Evolutionary conservation across 2,113 vertebrate genomes (phyloP), one percentile per base, ranked within the genome.

Genomic region (Syngnathus typhle): DNA sequence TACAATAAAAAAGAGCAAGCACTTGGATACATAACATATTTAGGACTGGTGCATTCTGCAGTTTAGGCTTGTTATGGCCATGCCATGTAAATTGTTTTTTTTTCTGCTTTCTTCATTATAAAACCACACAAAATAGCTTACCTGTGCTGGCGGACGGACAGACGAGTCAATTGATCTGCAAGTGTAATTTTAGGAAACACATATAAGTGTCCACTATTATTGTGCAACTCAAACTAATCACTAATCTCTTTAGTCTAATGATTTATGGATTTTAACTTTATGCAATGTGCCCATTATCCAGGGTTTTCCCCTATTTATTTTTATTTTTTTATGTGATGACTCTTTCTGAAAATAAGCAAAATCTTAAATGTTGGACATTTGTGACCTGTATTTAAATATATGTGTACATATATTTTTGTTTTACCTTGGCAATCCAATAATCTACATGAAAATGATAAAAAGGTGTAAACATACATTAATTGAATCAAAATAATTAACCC

Each of bases 401-500:
- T 12, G 3, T 32, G 27, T 32, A 32, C 55, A 55, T 36, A 16
- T 58, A 6, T 36, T 58, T 56, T 32, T 6, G 27, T 15, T 32
- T 56, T 32, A 56, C 52, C 13, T 23, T 32, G 27, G 27, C 27
- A 32, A 32, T 32, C 27, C 27, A 32, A 32, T 32, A 32, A 32
- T 32, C 27, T 32, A 32, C 27, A 32, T 3, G 27, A 3, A 32
- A 32, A 32, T 32, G 2, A 32, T n/a, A 41, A 41, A 10, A 10
- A 1, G 2, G 39, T 41, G 39, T 41, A 41, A 41, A 10, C n/a
- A 21, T 21, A 19, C 18, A 19, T 1, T 18, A 49, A 49, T 19
- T 49, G 47, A 49, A 19, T 6, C 16, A 79, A 85, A 85, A 77
- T 59, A 70, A 68, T 44, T 69, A 64, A 75, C 82, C 71, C 67